phyloP scores from a whole-genome alignment of 2,888 invertebrate genomes.

The Sussaba pulchella region DNA sequence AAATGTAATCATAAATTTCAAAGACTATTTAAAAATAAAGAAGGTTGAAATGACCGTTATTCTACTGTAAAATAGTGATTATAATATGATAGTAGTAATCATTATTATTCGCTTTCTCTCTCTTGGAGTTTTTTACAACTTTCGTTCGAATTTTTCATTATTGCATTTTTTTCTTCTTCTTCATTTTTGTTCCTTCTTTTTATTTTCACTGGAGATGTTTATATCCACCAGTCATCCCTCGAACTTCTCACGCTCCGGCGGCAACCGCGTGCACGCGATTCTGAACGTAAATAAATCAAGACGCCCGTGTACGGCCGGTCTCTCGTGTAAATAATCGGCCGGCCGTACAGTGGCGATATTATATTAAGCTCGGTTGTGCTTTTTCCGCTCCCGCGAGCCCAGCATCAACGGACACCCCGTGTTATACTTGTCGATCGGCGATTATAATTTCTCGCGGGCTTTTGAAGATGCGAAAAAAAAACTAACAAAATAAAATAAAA shows the following conservation, averaged over 20 bases:
- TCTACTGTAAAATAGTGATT: too few relatives aligned
- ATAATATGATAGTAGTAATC: too few relatives aligned
- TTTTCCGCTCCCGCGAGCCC: constrained; percentile 5
- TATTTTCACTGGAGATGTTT: constrained; percentile 11
- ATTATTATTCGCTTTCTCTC: too few relatives aligned
- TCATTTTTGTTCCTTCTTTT: not conserved
- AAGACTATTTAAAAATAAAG: too few relatives aligned
- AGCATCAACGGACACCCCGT: constrained; percentile 1
- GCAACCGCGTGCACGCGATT: constrained; percentile 21
- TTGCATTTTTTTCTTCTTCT: not conserved
- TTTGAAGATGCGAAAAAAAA: constrained; percentile 1
- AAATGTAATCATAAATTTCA: too few relatives aligned
- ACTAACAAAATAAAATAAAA: not conserved
- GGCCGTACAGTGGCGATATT: constrained; percentile 5
- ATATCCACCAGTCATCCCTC: not conserved
- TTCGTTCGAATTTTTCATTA: not conserved
- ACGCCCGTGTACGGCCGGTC: constrained; percentile 32
- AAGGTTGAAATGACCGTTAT: too few relatives aligned
- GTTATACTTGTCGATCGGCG: constrained; percentile 44
- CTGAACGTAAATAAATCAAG: constrained; percentile 54
- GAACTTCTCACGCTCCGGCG: constrained; percentile 2
- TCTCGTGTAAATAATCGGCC: constrained; percentile 54
- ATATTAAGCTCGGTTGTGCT: constrained; percentile 21
- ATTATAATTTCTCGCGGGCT: constrained; percentile 4
- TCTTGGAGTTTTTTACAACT: constrained; percentile 18